Evolutionary conservation across 2,113 vertebrate genomes (phyloP), one percentile per base, ranked within the genome.

Genomic region (Rana temporaria): DNA sequence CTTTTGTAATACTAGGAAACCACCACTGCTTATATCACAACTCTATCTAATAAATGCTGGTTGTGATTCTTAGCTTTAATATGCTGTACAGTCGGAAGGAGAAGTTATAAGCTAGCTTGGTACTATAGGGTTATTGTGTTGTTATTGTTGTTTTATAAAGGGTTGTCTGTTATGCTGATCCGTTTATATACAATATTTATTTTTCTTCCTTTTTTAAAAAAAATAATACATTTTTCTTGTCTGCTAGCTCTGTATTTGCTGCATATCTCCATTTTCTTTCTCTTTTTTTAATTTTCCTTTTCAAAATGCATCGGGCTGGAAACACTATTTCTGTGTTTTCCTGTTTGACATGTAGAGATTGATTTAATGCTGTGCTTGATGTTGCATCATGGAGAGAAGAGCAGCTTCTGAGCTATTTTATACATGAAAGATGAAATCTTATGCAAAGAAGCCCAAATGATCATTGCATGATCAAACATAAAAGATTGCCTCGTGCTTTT

Each of bases 401-500:
- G 60, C 79, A 34, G 15, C 69, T 79, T 85, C 52, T 70, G 63
- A 16, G 68, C 85, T 64, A 67, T 82, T 85, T 84, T 67, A 78
- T 87, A 6, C 70, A 15, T 84, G 64, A 30, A 83, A 83, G n/a
- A 79, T n/a, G 65, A 78, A 72, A 59, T 2, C 82, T 32, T 83
- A 84, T 19, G 26, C 0, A 67, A 67, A 78, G 19, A 64, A 80
- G 85, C 81, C 78, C 86, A 78, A 74, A 0, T 6, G 72, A 69
- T 79, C 26, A 0, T 80, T 80, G 78, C 66, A 80, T 80, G 78
- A 80, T 80, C 78, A 80, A 80, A 80, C 78, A 80, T 69, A 80
- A 80, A 80, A 70, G 78, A 80, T 80, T 80, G 56, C 78, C 67
- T 85, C 6, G 70, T 3, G 5, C 66, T 88, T 81, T 86, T 2